Conservation (phyloP, 2,888 invertebrate genomes). For the Agrotis clavis region DNA sequence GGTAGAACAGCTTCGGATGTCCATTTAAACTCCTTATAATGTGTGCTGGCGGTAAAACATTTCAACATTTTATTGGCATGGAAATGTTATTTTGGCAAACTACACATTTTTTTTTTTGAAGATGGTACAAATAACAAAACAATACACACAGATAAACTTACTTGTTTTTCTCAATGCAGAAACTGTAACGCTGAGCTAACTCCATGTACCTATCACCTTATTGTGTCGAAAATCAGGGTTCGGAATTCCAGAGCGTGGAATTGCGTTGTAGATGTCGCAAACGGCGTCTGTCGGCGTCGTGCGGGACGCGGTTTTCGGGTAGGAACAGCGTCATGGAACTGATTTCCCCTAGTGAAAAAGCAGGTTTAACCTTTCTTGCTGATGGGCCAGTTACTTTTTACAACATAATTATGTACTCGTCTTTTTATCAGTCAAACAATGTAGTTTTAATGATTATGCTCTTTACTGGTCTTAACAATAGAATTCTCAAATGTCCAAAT, state of each 20-base stretch:
- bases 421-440: not conserved
- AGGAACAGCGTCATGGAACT: too few relatives aligned
- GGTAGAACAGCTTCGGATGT: slow-evolving; percentile 75
- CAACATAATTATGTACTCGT: too few relatives aligned
- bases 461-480: slow-evolving; percentile 44
- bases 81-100: not conserved
- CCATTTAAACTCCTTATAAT: slow-evolving; percentile 63
- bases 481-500: slow-evolving; percentile 50
- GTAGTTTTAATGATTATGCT: slow-evolving; percentile 51
- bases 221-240: not conserved
- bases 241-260: not conserved
- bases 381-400: too few relatives aligned
- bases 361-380: too few relatives aligned
- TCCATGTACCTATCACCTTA: slow-evolving; percentile 1
- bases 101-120: not conserved
- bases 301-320: too few relatives aligned
- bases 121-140: not conserved
- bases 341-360: too few relatives aligned
- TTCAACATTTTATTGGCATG: not conserved
- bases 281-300: too few relatives aligned
- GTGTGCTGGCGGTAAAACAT: slow-evolving; percentile 45
- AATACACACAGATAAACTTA: not conserved
- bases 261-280: too few relatives aligned
- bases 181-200: too few relatives aligned
- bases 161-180: too few relatives aligned